Base-by-base conservation (phyloP, 2,888 invertebrate species). In the Opisthograptis luteolata region DNA sequence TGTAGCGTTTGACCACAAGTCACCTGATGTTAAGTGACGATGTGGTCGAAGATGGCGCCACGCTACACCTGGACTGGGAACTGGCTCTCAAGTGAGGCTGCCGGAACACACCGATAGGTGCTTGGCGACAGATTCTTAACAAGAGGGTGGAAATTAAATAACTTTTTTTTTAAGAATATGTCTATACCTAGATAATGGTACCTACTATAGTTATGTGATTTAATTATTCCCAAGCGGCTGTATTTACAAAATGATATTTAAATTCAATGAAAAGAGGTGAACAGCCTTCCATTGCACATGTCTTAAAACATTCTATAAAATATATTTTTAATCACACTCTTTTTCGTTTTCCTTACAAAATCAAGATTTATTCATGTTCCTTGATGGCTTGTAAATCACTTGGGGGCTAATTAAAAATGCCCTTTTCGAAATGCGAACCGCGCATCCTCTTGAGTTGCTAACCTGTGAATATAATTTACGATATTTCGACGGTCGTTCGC, bases 391-490 rank as follows among this genome's bases (percentile, higher is more conserved):
- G 72, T 87, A 87, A 87, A 87, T 89, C 87, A 87, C 79, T 73
- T 58, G 66, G 49, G 56, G 73, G 68, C 80, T 87, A 87, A 88
- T 89, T 87, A 88, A 88, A 87, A 84, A 64, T 69, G 74, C 76
- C 76, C 76, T 79, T 81, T 81, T 71, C 59, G 59, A 74, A 78
- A 70, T 62, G 66, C 62, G 54, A 53, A 58, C 59, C 27, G 58
- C 62, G 54, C 69, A 71, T 76, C 73, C 54, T 60, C 62, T 14
- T 47, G 68, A 80, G 72, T 73, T 71, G 79, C 77, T 70, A 82
- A 83, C 76, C 79, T 71, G 84, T 72, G 76, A 79, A 81, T 66
- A 79, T 85, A 84, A 87, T 88, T 89, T 90, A 90, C 82, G 87
- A 84, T 76, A 81, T 80, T 75, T 78, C 69, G 63, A 70, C 73